Evolutionary conservation across 2,888 invertebrate species (phyloP), one percentile per base, ranked within the genome.

Genomic region (Ctenicera cuprea): DNA sequence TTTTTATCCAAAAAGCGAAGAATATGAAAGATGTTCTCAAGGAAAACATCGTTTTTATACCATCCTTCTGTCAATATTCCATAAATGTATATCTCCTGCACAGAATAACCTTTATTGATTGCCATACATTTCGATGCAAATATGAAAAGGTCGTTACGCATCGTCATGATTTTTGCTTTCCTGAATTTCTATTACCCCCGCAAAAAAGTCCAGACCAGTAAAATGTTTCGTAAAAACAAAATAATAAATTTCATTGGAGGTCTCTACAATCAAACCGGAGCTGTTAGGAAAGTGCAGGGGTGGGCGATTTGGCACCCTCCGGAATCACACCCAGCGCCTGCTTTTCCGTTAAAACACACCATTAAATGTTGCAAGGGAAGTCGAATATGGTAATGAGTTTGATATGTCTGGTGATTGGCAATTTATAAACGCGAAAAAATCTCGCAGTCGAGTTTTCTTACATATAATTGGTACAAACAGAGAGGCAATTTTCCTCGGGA

Each of bases 71-170:
- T 62, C 61, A 38, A 62, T 68, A 59, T 68, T 67, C 54, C 52
- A 67, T 54, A 67, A 67, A 67, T 18, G 67, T 57, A 52, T 66
- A 57, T 59, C 68, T 54, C 20, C 57, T 69, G 61, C 62, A 50
- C 43, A 69, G 50, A 69, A 69, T 69, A 69, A 37, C 68, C 45
- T 61, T 67, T 59, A 52, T 65, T 65, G 65, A 50, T 65, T 65
- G 65, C 62, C 48, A 68, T 37, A 69, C 69, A 69, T 69, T 62
- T 48, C 48, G 50, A 69, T 69, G 62, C 57, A 69, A 69, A 69
- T 61, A 61, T 37, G 48, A 69, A 68, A 37, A 66, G 38, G 38
- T 69, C 61, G 43, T 62, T 69, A 41, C 38, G 59, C 37, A 20
- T 16, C 30, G 62, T 61, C 69, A 61, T 33, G 37, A 50, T 54